These are phyloP conservation scores for Chamaetylas fuelleborni DNA, from an alignment of 2,113 vertebrate species.

Conservation along the genomic window DNA sequence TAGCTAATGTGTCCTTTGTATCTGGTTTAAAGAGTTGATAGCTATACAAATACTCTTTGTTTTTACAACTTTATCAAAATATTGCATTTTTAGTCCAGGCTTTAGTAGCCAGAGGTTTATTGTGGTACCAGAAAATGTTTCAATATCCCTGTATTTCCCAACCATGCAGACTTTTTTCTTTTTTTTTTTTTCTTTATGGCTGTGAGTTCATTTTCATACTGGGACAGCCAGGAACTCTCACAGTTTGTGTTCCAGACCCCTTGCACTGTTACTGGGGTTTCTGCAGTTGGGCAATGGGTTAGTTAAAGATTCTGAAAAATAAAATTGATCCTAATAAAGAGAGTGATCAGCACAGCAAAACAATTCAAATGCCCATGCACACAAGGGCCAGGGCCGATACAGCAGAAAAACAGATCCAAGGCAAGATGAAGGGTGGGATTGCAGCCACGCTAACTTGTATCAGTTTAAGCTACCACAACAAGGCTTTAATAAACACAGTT, in stretches of 20 bases:
- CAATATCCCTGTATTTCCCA: not conserved
- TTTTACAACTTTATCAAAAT: not conserved
- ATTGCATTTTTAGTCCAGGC: not conserved
- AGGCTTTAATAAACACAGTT: not conserved
- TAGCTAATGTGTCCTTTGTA: not conserved
- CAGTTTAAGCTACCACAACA: slow-evolving; percentile 5
- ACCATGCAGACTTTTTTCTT: not conserved
- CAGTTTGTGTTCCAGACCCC: not conserved
- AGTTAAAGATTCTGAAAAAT: not conserved
- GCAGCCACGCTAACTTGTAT: not conserved
- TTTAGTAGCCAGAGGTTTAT: not conserved
- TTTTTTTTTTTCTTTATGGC: not conserved
- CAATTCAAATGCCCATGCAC: not conserved
- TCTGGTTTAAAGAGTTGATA: not conserved
- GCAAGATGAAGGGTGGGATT: slow-evolving; percentile 2
- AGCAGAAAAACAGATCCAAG: not conserved
- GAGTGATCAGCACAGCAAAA: not conserved
- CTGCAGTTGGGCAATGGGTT: not conserved
- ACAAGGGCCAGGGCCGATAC: not conserved
- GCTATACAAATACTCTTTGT: not conserved
- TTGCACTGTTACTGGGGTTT: not conserved
- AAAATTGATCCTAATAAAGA: not conserved
- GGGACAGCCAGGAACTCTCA: not conserved
- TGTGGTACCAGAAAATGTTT: not conserved
- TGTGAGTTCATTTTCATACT: not conserved